Conservation (phyloP, 2,888 invertebrate species). For the Pyralis farinalis region DNA sequence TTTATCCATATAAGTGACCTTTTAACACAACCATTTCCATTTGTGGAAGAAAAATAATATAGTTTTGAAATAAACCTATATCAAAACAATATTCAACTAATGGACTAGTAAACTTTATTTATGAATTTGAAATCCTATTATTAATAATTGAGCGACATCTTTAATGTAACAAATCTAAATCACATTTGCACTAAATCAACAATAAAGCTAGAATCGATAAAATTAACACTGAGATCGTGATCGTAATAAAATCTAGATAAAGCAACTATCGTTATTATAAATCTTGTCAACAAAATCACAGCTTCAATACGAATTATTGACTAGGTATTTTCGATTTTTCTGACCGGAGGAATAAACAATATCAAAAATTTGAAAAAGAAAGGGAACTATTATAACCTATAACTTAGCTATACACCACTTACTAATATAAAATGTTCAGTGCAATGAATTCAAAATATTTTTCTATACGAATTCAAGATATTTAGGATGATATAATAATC, state of each 20-base stretch:
- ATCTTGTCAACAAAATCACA: slow-evolving; percentile 30
- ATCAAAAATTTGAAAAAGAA: not conserved
- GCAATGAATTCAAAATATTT: too few species aligned
- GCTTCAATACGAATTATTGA: slow-evolving; percentile 13
- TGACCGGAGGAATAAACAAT: not conserved
- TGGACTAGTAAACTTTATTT: slow-evolving; percentile 44
- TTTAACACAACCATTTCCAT: slow-evolving; percentile 45
- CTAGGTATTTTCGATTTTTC: not conserved
- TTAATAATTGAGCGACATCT: slow-evolving; percentile 68
- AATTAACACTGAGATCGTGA: slow-evolving; percentile 13
- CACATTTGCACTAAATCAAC: slow-evolving; percentile 28
- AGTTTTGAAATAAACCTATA: not conserved
- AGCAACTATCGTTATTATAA: slow-evolving; percentile 20
- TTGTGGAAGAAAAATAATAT: slow-evolving; percentile 10
- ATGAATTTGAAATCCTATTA: slow-evolving; percentile 35
- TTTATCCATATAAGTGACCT: slow-evolving; percentile 15
- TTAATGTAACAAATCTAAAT: slow-evolving; percentile 42
- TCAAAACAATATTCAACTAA: slow-evolving; percentile 33
- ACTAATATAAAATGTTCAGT: too few species aligned
- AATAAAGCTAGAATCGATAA: slow-evolving; percentile 21
- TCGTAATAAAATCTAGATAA: slow-evolving; percentile 9
- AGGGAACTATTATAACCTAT: too few species aligned
- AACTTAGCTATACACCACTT: too few species aligned
- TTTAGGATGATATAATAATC: too few species aligned
- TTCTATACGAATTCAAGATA: too few species aligned